These are phyloP conservation scores for Drusus annulatus DNA, from an alignment of 1,140 invertebrate species.

Conservation along the genomic window DNA sequence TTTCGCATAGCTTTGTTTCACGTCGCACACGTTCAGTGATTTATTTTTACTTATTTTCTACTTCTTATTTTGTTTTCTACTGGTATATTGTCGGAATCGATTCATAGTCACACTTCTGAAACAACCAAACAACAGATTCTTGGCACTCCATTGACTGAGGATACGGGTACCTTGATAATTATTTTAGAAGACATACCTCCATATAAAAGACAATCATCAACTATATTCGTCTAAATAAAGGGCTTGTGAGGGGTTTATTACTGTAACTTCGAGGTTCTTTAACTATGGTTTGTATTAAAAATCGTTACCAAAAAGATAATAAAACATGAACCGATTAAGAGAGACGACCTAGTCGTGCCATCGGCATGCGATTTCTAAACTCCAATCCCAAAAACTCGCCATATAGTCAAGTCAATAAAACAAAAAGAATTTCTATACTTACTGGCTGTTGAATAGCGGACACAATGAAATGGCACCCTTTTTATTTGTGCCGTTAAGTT, in stretches of 20 bases:
- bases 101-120: no score
- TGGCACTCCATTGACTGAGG: no score
- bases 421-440: background rate
- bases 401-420: background rate
- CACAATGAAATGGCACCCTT: background rate
- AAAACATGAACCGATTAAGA: slow-evolving; percentile 21
- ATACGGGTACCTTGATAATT: no score
- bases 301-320: slow-evolving; percentile 31
- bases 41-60: no score
- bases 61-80: no score
- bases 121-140: no score
- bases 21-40: no score
- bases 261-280: background rate
- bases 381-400: background rate
- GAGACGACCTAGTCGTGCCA: slow-evolving; percentile 1
- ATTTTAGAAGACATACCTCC: background rate
- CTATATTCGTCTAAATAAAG: background rate
- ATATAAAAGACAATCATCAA: background rate
- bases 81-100: no score
- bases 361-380: slow-evolving; percentile 13
- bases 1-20: no score
- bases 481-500: background rate
- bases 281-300: background rate
- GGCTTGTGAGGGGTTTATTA: background rate
- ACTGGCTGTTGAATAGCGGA: background rate